A percentile compares a stretch with the other conserved stretches of the same genome.
Conservation (phyloP, 2,888 invertebrate genomes). For the Andrena haemorrhoa region DNA sequence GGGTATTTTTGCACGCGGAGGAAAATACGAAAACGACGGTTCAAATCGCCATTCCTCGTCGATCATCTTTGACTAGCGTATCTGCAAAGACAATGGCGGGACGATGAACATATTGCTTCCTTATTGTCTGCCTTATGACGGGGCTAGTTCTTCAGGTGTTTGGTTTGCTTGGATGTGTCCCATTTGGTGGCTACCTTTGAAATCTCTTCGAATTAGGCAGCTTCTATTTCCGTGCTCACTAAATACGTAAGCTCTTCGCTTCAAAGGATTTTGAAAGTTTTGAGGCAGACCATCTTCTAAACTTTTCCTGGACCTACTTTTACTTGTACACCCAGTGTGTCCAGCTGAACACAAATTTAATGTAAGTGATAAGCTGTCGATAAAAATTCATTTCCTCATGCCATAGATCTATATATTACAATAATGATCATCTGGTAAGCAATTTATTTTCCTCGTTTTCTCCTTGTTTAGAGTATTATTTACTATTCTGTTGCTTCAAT, state of each 20-base stretch:
- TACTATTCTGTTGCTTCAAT: constrained; percentile 2
- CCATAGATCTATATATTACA: not conserved
- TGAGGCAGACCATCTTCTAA: too few relatives aligned
- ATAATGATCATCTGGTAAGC: not conserved
- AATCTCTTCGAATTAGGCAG: not conserved
- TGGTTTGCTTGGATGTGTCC: not conserved
- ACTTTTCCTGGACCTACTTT: too few relatives aligned
- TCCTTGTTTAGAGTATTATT: not conserved
- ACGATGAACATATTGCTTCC: too few relatives aligned
- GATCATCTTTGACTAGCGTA: not conserved
- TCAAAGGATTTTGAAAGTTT: not conserved
- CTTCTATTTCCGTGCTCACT: not conserved
- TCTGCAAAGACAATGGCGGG: too few relatives aligned
- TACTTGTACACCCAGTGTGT: too few relatives aligned
- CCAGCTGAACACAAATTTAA: not conserved
- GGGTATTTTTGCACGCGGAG: not conserved
- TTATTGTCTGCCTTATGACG: not conserved
- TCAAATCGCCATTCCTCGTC: not conserved
- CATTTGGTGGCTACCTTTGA: not conserved
- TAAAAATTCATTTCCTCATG: not conserved
- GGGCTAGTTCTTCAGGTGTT: not conserved
- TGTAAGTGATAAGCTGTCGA: not conserved
- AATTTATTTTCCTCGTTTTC: not conserved
- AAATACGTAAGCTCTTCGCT: not conserved
- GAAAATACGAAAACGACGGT: constrained; percentile 13